Evolutionary conservation across 2,888 invertebrate genomes (phyloP).

Genomic region (Oscheius myriophilus): DNA sequence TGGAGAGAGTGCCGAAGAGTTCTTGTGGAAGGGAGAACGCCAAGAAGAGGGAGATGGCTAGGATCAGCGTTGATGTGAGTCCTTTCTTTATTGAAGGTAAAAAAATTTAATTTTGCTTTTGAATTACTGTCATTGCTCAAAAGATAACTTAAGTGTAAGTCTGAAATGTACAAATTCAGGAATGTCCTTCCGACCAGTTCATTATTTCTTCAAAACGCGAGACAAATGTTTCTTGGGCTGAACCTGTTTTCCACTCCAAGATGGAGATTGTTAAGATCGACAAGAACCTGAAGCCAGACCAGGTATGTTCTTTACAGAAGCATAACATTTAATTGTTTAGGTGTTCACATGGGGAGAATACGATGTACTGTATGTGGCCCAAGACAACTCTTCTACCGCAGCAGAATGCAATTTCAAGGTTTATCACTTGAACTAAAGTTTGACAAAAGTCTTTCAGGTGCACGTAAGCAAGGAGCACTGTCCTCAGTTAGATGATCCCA

Average conservation of each 20-base stretch:
- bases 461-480: slow-evolving; percentile 84
- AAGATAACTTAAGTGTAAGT: too few relatives aligned
- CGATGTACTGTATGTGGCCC: slow-evolving; percentile 68
- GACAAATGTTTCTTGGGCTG: slow-evolving; percentile 66
- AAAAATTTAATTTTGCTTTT: too few relatives aligned
- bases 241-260: slow-evolving; percentile 61
- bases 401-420: slow-evolving; percentile 68
- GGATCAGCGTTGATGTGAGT: slow-evolving; percentile 30
- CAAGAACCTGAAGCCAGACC: slow-evolving; percentile 68
- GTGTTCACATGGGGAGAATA: slow-evolving; percentile 69
- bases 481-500: slow-evolving; percentile 85
- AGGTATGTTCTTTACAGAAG: slow-evolving; percentile 26
- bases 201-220: slow-evolving; percentile 81
- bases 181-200: slow-evolving; percentile 91
- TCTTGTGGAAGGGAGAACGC: slow-evolving; percentile 84
- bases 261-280: slow-evolving; percentile 56
- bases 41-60: slow-evolving; percentile 9
- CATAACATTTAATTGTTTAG: slow-evolving; percentile 18
- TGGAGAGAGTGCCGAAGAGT: slow-evolving; percentile 77
- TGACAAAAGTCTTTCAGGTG: slow-evolving; percentile 39
- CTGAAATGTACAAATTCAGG: slow-evolving; percentile 26
- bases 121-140: too few relatives aligned
- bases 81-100: neutral
- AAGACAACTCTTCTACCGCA: slow-evolving; percentile 63
- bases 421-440: neutral